Evolutionary conservation across 2,797 vertebrate genomes (phyloP).

Genomic region (Erethizon dorsatum): DNA sequence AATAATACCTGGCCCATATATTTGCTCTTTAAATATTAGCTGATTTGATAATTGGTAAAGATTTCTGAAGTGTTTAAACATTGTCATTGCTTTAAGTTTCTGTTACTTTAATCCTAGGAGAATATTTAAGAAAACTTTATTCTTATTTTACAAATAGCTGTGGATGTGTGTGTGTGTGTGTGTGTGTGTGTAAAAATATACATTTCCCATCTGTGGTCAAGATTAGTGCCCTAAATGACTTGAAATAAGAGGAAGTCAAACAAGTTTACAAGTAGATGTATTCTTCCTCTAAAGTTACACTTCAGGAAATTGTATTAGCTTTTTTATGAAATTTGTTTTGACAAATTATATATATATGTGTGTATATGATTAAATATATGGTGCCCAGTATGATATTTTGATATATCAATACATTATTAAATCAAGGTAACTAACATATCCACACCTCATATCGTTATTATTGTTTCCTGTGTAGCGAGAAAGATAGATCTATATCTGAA

Average conservation of each 20-base stretch:
- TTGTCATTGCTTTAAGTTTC: constrained; percentile 2
- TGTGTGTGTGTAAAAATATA: neutral
- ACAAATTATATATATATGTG: neutral
- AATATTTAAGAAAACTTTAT: neutral
- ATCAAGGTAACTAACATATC: neutral
- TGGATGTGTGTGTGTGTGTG: neutral
- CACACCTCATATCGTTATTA: neutral
- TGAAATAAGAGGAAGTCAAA: constrained; percentile 41
- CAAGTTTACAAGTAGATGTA: neutral
- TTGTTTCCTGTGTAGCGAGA: neutral
- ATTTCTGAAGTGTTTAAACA: neutral
- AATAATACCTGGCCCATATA: neutral
- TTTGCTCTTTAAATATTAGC: neutral
- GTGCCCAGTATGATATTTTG: neutral
- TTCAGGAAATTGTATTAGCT: neutral
- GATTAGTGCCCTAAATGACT: constrained; percentile 18
- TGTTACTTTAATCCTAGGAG: constrained; percentile 34
- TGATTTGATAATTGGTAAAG: constrained; percentile 43
- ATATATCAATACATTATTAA: neutral
- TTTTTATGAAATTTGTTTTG: neutral
- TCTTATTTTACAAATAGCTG: neutral
- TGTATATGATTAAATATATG: neutral
- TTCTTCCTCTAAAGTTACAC: neutral
- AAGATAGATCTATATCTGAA: neutral
- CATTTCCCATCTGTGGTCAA: neutral